Evolutionary conservation across 2,113 vertebrate species (phyloP), one percentile per base, ranked within the genome.

Genomic region (Sylvilagus bachmani): DNA sequence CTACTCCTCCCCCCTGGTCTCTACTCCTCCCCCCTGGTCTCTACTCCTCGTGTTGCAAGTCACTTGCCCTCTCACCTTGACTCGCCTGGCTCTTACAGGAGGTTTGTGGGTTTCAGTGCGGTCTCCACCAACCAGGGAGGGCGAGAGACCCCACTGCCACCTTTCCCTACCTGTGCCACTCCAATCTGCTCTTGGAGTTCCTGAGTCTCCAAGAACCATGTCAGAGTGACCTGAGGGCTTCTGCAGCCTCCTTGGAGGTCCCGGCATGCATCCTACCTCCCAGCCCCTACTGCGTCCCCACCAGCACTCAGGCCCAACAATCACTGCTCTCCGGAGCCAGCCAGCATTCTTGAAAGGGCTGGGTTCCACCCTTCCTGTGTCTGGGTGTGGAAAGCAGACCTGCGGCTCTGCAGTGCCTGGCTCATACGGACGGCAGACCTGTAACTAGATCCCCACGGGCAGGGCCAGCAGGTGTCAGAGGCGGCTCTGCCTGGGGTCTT

Each of bases 361-460:
- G 25, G 12, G 25, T 55, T 61, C 22, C 71, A 38, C 5, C 75
- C 17, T 91, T 87, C 49, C 83, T 61, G 31, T 22, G 64, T 51
- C 25, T 27, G 12, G 75, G 29, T 49, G 27, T 24, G 38, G 79
- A 7, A 62, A 55, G 71, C 33, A 86, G 64, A n/a, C 31, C 21
- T 0, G 1, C 38, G 25, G 4, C 12, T n/a, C 12, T 1, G 5
- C 31, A 29, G 51, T 5, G 84, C 58, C 67, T 17, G 69, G 51
- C 79, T 74, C 13, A 44, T 6, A 6, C 0, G 6, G 58, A 53
- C 79, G 73, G 81, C 38, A 49, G 36, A 36, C 55, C 44, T 71
- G 67, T 71, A 86, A 19, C 27, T 7, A 51, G 79, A 21, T 33
- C 19, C 8, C 82, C 24, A 70, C 17, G 0, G 3, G 4, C 51